These are phyloP conservation scores for Lepas anatifera DNA, from an alignment of 2,888 invertebrate species.

Conservation along the genomic window DNA sequence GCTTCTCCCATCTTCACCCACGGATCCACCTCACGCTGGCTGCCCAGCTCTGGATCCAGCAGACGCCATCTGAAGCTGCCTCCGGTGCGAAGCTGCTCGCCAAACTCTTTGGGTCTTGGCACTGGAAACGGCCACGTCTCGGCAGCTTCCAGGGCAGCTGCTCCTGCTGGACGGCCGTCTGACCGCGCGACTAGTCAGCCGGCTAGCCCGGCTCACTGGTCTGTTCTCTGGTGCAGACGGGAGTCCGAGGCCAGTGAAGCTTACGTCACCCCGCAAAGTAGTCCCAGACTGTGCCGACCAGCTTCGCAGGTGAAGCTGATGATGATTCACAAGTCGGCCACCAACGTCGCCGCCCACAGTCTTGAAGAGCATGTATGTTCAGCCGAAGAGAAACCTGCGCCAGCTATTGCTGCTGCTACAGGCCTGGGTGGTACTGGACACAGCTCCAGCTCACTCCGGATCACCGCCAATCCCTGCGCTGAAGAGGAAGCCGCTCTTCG, in stretches of 20 bases:
- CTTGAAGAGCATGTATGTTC: too few relatives aligned
- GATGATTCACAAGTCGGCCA: neutral
- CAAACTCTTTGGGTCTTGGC: too few relatives aligned
- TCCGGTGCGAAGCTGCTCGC: neutral
- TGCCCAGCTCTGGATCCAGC: neutral
- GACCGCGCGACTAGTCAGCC: too few relatives aligned
- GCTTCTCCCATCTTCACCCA: neutral
- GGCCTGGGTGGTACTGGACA: too few relatives aligned
- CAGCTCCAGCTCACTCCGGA: too few relatives aligned
- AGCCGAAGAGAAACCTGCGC: too few relatives aligned
- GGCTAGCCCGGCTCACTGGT: neutral
- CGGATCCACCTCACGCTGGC: neutral
- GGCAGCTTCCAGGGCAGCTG: too few relatives aligned
- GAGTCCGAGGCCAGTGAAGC: neutral
- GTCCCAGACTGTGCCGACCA: neutral
- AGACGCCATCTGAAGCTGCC: neutral
- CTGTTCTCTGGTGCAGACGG: neutral
- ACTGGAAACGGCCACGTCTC: too few relatives aligned
- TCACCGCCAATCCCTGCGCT: too few relatives aligned
- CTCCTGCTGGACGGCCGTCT: too few relatives aligned
- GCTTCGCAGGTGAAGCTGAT: neutral
- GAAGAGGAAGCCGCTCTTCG: too few relatives aligned
- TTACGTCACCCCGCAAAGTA: neutral
- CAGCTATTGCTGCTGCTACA: too few relatives aligned
- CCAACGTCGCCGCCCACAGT: neutral